Base-by-base conservation (phyloP, 2,113 vertebrate species). In the Oncorhynchus tshawytscha region DNA sequence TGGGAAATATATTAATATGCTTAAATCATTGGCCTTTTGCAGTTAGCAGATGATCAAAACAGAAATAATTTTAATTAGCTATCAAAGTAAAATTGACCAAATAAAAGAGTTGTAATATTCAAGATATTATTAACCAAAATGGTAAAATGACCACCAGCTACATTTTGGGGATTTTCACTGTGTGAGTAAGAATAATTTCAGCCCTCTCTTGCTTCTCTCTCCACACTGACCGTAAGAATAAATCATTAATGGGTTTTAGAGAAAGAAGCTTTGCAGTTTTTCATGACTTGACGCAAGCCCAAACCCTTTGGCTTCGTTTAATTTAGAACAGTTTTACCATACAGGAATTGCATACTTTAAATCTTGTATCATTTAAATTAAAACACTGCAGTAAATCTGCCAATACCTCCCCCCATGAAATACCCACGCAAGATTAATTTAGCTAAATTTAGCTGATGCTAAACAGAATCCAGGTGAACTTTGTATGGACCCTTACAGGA, bases 341-440 rank as follows among this genome's bases (percentile, higher is more conserved):
- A 57, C 57, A 65, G 72, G 81, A 81, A 81, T 75, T 75, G 74
- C 72, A 86, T 84, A 90, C 88, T 29, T 76, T 83, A 92, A 92
- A 91, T 90, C 87, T 89, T 85, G 85, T 87, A 91, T 87, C 88
- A 89, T 92, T 88, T 84, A 82, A 88, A 90, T 84, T 86, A 89
- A 92, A 92, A 91, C 87, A 81, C 69, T 78, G 89, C 90, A 88
- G 88, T 93, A 93, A 93, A 93, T 91, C 91, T 91, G 86, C 80
- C 75, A 65, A 69, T 86, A 82, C 88, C 82, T 85, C 85, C 88
- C 87, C 77, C 88, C 88, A 91, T 91, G 89, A 93, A 88, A 91
- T 90, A 88, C 89, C 87, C 90, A 93, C 92, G 89, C 90, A 91
- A 91, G 88, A 91, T 92, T 92, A 88, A 91, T 92, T 92, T 90